These are phyloP conservation scores for Drosophila dunni DNA, from an alignment of 1,140 invertebrate genomes.

Conservation along the genomic window DNA sequence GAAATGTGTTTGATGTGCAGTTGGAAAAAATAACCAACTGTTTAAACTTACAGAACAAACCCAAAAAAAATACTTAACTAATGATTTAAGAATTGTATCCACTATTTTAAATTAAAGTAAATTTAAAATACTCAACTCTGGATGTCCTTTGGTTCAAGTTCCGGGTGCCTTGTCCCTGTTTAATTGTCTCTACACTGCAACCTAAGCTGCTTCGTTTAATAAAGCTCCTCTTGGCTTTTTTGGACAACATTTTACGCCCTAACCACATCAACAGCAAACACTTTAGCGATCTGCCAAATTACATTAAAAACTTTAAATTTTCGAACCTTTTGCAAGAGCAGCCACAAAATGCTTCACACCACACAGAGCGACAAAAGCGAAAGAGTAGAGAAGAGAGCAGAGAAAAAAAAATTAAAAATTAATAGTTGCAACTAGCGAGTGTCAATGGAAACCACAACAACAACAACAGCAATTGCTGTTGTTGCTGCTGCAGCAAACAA, in stretches of 20 bases:
- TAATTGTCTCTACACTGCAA: too few species aligned
- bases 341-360: slow-evolving; percentile 63
- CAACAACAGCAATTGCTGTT: slow-evolving; percentile 42
- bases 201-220: too few species aligned
- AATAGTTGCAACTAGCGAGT: slow-evolving; percentile 82
- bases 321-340: slow-evolving; percentile 45
- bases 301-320: slow-evolving; percentile 72
- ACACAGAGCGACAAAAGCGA: slow-evolving; percentile 19
- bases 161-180: too few species aligned
- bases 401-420: slow-evolving; percentile 73
- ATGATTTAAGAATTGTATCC: too few species aligned
- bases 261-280: slow-evolving; percentile 46
- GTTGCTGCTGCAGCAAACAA: slow-evolving; percentile 52
- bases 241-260: slow-evolving; percentile 18
- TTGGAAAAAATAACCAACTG: not conserved
- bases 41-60: too few species aligned
- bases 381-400: not conserved
- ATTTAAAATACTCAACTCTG: too few species aligned
- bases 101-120: too few species aligned
- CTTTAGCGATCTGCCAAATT: slow-evolving; percentile 56
- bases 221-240: too few species aligned
- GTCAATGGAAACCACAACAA: slow-evolving; percentile 77
- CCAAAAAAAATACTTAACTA: too few species aligned
- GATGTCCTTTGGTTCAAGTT: too few species aligned
- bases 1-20: not conserved